Base-by-base conservation (phyloP, 2,797 vertebrate species). In the Coendou prehensilis region DNA sequence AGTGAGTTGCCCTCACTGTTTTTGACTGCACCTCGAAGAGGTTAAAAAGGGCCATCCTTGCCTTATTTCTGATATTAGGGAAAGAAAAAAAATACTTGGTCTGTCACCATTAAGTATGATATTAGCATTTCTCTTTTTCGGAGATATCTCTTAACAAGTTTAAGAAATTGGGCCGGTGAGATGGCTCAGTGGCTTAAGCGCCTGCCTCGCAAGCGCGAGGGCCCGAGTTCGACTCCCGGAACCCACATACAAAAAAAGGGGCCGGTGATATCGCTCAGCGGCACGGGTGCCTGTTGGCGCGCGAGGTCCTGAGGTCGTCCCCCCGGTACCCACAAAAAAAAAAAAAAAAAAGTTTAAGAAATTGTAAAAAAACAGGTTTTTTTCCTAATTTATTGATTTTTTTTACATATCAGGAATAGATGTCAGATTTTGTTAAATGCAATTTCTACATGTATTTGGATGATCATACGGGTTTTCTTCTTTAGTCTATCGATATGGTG, bases 91-190 rank as follows among this genome's bases (percentile, higher is more conserved):
- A 76, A 14, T 22, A 30, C 15, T 61, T 22, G 20, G 3, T 52
- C 26, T 52, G 30, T 83, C 30, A 89, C 30, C 17, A n/a, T 33
- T 79, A 79, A 85, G 67, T 52, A 37, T 61, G 37, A 73, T 23
- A 3, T 26, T 71, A 87, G 2, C 9, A 59, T 63, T 41, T 50
- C 7, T 47, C 56, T 87, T 63, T 71, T 86, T 61, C 10, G 69
- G 64, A 47, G 56, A 80, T 91, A 11, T 5, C 26, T 30, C 59
- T 45, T 57, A 79, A 71, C 50, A 69, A 15, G 6, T 81, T 84
- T 18, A 86, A 75, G 57, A 69, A 89, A 63, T 95, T 61, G 37
- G n/a, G n/a, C n/a, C n/a, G n/a, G n/a, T n/a, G n/a, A n/a, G n/a
- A n/a, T n/a, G n/a, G n/a, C n/a, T n/a, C n/a, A n/a, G n/a, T n/a